Percentiles rank a stretch among this genome's conserved stretches.
phyloP scores from a whole-genome alignment of 2,888 invertebrate genomes.

The Papilio elwesi region DNA sequence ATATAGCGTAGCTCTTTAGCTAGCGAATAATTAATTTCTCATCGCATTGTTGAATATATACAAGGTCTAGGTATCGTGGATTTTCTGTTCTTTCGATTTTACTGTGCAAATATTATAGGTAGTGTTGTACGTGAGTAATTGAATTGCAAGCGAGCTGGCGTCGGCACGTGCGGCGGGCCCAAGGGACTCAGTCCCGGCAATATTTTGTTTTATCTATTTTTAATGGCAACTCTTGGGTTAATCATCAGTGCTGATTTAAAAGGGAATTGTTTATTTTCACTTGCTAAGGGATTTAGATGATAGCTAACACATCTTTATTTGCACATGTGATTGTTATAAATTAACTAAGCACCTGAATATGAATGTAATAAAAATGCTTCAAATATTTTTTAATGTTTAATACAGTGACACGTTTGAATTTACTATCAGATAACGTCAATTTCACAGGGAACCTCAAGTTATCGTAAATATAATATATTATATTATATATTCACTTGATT shows the following conservation, averaged over 20 bases:
- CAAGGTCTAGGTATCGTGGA: conserved; percentile 44
- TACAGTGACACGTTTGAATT: no score
- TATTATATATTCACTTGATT: no score
- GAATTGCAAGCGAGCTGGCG: conserved; percentile 69
- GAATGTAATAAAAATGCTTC: not conserved
- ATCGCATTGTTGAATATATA: conserved; percentile 21
- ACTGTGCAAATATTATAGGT: conserved; percentile 54
- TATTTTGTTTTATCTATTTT: conserved; percentile 81
- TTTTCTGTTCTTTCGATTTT: conserved; percentile 62
- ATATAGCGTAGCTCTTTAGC: no score
- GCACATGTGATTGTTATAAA: not conserved
- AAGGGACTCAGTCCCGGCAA: conserved; percentile 63
- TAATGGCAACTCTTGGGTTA: conserved; percentile 74
- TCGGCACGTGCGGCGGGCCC: conserved; percentile 63
- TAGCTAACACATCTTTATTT: not conserved
- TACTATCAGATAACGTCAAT: no score
- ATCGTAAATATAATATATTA: no score
- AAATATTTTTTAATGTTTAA: not conserved
- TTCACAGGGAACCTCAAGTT: no score
- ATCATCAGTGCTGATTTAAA: conserved; percentile 70
- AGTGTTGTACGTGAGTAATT: conserved; percentile 67
- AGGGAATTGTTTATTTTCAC: conserved; percentile 56
- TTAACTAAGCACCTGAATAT: not conserved
- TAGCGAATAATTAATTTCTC: not conserved
- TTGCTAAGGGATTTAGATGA: conserved; percentile 2